phyloP scores from a whole-genome alignment of 2,113 vertebrate genomes.

The Tychaedon coryphoeus region DNA sequence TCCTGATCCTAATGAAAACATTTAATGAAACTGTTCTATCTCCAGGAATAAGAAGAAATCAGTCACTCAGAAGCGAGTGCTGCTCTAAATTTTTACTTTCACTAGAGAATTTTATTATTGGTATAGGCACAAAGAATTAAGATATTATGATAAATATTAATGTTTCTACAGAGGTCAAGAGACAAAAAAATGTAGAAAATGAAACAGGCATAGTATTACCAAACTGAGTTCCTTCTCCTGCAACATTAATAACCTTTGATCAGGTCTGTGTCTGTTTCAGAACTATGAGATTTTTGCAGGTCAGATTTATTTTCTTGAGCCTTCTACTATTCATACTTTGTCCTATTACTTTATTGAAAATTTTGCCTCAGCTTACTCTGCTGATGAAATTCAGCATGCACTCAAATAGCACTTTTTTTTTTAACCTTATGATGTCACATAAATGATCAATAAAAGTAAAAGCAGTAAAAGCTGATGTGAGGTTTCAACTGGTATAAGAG shows the following conservation, averaged over 20 bases:
- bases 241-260: neutral
- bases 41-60: neutral
- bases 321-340: neutral
- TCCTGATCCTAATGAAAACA: neutral
- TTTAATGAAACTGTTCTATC: neutral
- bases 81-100: neutral
- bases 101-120: neutral
- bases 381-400: neutral
- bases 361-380: neutral
- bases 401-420: neutral
- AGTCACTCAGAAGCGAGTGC: neutral
- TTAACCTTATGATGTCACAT: rapidly evolving
- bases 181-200: neutral
- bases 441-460: neutral
- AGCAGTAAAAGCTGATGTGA: neutral
- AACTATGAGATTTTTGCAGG: neutral
- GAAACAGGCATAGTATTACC: neutral
- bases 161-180: neutral
- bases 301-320: neutral
- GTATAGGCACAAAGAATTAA: neutral
- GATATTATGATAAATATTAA: neutral
- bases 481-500: neutral
- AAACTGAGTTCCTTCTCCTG: neutral
- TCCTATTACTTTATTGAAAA: neutral
- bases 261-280: neutral